A percentile compares a stretch with the other conserved stretches of the same genome.
These are phyloP conservation scores for Pocota personata DNA, from an alignment of 2,888 invertebrate species.

Conservation along the genomic window DNA sequence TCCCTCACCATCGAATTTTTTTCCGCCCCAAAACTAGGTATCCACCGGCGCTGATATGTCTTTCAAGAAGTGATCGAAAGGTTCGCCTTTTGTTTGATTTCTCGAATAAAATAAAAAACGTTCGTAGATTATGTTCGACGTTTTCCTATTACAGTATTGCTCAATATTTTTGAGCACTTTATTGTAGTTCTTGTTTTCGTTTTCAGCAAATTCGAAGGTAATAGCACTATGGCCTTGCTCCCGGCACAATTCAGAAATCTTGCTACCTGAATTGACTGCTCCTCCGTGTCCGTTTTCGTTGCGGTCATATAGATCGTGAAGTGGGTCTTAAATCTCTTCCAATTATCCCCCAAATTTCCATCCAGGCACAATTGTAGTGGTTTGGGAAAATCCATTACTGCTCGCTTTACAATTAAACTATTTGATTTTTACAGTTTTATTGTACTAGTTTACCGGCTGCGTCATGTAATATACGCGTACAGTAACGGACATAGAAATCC, in stretches of 20 bases:
- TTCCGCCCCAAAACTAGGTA: constrained; percentile 14
- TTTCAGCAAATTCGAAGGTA: not conserved
- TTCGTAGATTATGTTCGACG: constrained; percentile 6
- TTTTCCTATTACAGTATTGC: constrained; percentile 9
- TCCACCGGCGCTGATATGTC: constrained; percentile 22
- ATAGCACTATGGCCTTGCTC: constrained; percentile 12
- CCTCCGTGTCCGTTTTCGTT: constrained; percentile 19
- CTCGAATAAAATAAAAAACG: constrained; percentile 1
- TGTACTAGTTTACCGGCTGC: too few relatives aligned
- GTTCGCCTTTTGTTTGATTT: constrained; percentile 10
- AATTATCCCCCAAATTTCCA: constrained; percentile 23
- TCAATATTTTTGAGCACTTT: not conserved
- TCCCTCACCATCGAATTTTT: constrained; percentile 41
- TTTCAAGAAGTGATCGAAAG: constrained; percentile 1
- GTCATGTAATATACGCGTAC: not conserved
- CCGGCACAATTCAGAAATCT: constrained; percentile 22
- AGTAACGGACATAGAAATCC: too few relatives aligned
- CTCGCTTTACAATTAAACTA: too few relatives aligned
- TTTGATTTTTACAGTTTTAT: not conserved
- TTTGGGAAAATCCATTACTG: not conserved
- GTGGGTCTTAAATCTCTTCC: constrained; percentile 15
- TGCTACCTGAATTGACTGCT: not conserved
- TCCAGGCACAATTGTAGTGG: not conserved
- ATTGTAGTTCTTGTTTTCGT: not conserved
- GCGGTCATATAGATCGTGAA: constrained; percentile 2